phyloP scores from a whole-genome alignment of 2,888 invertebrate species.

The Nomada lathburiana region DNA sequence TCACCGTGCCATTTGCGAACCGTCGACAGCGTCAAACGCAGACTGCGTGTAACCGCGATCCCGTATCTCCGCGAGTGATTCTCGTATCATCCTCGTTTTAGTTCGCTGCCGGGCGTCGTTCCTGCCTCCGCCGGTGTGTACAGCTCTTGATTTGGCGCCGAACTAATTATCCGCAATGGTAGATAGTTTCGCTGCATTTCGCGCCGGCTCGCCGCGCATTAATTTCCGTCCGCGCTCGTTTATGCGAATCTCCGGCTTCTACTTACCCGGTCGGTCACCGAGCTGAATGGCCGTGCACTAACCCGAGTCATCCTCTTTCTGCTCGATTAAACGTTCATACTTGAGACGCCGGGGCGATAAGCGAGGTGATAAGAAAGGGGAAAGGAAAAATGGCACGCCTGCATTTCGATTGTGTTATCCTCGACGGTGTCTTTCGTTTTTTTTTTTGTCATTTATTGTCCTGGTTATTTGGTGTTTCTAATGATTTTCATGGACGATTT shows the following conservation, averaged over 20 bases:
- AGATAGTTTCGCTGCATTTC: slow-evolving; percentile 73
- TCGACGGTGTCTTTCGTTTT: too few species aligned
- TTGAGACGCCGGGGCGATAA: slow-evolving; percentile 45
- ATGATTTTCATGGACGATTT: too few species aligned
- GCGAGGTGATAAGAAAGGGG: slow-evolving; percentile 41
- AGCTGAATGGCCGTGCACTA: slow-evolving; percentile 31
- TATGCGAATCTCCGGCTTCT: slow-evolving; percentile 65
- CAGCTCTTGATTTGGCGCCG: slow-evolving; percentile 67
- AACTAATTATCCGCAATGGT: slow-evolving; percentile 70
- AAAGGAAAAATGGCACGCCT: neutral
- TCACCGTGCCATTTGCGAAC: slow-evolving; percentile 44
- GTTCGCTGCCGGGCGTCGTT: slow-evolving; percentile 44
- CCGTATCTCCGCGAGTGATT: slow-evolving; percentile 42
- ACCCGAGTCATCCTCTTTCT: slow-evolving; percentile 33
- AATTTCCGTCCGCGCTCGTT: slow-evolving; percentile 67
- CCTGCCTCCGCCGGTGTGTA: slow-evolving; percentile 35
- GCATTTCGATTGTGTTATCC: neutral
- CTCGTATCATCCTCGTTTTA: slow-evolving; percentile 30
- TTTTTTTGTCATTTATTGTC: too few species aligned
- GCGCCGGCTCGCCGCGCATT: slow-evolving; percentile 64
- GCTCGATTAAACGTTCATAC: slow-evolving; percentile 55
- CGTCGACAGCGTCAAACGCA: slow-evolving; percentile 33
- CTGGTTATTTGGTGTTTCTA: too few species aligned
- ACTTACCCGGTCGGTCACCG: slow-evolving; percentile 54
- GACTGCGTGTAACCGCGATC: slow-evolving; percentile 50